Evolutionary conservation across 2,113 vertebrate genomes (phyloP).

Genomic region (Panthera tigris): DNA sequence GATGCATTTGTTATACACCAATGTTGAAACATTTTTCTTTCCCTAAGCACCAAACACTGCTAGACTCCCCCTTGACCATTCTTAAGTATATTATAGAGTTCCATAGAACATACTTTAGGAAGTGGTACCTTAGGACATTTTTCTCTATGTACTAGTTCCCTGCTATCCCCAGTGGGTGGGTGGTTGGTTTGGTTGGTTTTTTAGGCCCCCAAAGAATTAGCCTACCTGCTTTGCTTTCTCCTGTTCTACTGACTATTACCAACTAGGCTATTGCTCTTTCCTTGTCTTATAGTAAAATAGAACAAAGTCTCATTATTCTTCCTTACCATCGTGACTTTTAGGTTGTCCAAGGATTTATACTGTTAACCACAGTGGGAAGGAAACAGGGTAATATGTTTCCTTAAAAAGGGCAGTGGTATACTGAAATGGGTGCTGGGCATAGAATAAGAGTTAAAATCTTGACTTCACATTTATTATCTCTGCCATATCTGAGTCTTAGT

Average conservation of each 20-base stretch:
- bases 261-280: background rate
- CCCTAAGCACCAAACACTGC: background rate
- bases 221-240: background rate
- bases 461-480: background rate
- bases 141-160: background rate
- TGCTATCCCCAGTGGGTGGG: background rate
- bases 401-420: background rate
- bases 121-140: background rate
- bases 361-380: background rate
- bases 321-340: background rate
- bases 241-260: background rate
- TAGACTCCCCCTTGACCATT: background rate
- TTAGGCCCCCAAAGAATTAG: background rate
- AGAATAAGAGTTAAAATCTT: conserved; percentile 15
- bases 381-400: background rate
- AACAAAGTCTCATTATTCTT: background rate
- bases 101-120: background rate
- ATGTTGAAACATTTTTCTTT: conserved; percentile 18
- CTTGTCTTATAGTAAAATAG: background rate
- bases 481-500: background rate
- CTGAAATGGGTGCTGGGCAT: background rate
- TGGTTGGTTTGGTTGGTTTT: background rate
- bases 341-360: background rate
- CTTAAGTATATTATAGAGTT: background rate
- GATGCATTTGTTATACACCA: background rate